Base-by-base conservation (phyloP, 2,797 vertebrate species). In the Pteronotus mesoamericanus region DNA sequence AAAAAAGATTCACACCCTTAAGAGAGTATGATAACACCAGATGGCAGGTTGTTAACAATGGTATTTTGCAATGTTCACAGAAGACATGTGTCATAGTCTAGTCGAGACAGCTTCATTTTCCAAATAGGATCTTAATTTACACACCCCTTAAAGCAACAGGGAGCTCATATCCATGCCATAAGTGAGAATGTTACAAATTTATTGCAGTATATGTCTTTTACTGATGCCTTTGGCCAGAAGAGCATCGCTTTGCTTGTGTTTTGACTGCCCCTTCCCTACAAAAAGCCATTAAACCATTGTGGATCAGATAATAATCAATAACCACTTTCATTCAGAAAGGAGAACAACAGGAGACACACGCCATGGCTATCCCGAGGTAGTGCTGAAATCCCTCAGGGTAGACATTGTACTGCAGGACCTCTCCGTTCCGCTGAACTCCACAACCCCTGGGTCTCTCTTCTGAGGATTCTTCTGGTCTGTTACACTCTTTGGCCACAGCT, bases 11-110 rank as follows among this genome's bases (percentile, higher is more conserved):
- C 39, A 44, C 61, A 86, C 66, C 46, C 39, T 57, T 59, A 37
- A 51, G 19, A 92, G 59, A 46, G 71, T 72, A 22, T 72, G 80
- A 42, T 79, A 79, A 84, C 14, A 86, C n/a, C 89, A 94, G 87
- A 94, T 61, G 88, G 46, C 64, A 59, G 39, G 48, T 75, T 91
- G 82, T 79, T 89, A 90, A 84, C 37, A 80, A 55, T 59, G 24
- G 37, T 39, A 55, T 94, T 64, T 61, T 91, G 16, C 48, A 82
- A 29, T 82, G 44, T 59, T 91, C 91, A 89, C 48, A 83, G 53
- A 80, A 91, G 79, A 44, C 18, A 18, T 22, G 39, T 39, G 34
- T 57, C 79, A 80, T 18, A 57, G 11, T 19, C 6, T 82, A 68
- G 57, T 78, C 29, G 10, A 89, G 42, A 61, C 24, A 89, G 29